These are phyloP conservation scores for Adelosebastes latens DNA, from an alignment of 2,797 vertebrate genomes.

Conservation along the genomic window DNA sequence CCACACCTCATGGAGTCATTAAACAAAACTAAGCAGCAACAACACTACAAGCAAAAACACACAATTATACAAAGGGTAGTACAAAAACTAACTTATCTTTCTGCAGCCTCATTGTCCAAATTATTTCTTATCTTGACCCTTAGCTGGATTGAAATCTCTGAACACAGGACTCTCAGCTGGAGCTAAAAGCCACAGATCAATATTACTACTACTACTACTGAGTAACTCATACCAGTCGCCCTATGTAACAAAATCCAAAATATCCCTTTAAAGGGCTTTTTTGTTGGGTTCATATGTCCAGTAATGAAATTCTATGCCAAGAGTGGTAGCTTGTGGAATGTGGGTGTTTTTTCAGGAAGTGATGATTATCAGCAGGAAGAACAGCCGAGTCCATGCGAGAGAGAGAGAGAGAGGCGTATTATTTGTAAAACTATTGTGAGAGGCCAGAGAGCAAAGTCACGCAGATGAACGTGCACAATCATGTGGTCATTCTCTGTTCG, in stretches of 20 bases:
- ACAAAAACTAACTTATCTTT: neutral
- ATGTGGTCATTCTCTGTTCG: constrained; percentile 32
- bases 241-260: neutral
- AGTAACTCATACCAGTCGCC: neutral
- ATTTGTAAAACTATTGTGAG: constrained; percentile 58
- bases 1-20: neutral
- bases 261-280: neutral
- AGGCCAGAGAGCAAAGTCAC: constrained; percentile 31
- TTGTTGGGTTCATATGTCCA: constrained; percentile 13
- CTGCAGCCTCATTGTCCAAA: neutral
- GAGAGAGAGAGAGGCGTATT: neutral
- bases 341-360: constrained; percentile 70
- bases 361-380: constrained; percentile 80
- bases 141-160: neutral
- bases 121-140: neutral
- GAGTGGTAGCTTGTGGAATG: constrained; percentile 60
- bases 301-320: constrained; percentile 24
- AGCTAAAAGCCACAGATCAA: constrained; percentile 9
- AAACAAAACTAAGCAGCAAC: neutral
- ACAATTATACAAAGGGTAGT: neutral
- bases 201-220: constrained; percentile 1
- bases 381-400: constrained; percentile 39
- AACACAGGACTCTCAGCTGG: neutral
- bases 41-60: neutral
- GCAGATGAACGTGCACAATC: constrained; percentile 28